Percentiles rank a stretch among this genome's conserved stretches.
These are phyloP conservation scores for Rhabdomys pumilio DNA, from an alignment of 2,797 vertebrate species.

Conservation along the genomic window DNA sequence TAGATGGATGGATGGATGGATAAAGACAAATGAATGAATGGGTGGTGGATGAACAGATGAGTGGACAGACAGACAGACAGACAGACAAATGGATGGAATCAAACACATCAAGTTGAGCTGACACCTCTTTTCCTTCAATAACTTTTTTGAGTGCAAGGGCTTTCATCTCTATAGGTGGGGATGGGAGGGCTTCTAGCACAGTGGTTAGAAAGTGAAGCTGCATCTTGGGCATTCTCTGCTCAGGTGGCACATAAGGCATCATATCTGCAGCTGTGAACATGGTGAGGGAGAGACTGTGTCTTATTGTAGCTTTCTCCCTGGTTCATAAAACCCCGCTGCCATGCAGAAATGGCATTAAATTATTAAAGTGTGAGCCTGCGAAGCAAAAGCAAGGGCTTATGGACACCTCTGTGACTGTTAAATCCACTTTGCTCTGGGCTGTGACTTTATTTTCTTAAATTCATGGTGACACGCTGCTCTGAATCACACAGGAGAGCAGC, in stretches of 20 bases:
- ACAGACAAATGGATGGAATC: not conserved
- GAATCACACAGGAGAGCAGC: not conserved
- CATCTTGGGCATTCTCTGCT: not conserved
- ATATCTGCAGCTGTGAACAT: not conserved
- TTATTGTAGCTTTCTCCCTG: not conserved
- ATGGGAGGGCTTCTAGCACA: not conserved
- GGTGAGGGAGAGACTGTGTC: not conserved
- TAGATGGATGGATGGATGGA: too few species aligned
- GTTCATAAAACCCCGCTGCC: conserved; percentile 54
- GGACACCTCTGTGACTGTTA: conserved; percentile 46
- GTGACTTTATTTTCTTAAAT: conserved; percentile 69
- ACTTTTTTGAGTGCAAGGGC: not conserved
- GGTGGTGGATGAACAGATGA: too few species aligned
- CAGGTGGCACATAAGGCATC: not conserved
- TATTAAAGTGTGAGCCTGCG: conserved; percentile 41
- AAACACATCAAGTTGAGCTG: not conserved
- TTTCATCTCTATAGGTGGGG: not conserved
- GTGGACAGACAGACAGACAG: too few species aligned
- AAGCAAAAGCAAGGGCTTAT: conserved; percentile 35
- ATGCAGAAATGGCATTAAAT: conserved; percentile 28
- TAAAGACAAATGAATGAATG: not conserved
- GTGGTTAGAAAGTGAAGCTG: not conserved
- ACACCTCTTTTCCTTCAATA: not conserved
- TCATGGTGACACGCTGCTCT: conserved; percentile 40
- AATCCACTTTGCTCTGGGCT: conserved; percentile 61